phyloP scores from a whole-genome alignment of 2,113 vertebrate genomes.

The Conger conger region DNA sequence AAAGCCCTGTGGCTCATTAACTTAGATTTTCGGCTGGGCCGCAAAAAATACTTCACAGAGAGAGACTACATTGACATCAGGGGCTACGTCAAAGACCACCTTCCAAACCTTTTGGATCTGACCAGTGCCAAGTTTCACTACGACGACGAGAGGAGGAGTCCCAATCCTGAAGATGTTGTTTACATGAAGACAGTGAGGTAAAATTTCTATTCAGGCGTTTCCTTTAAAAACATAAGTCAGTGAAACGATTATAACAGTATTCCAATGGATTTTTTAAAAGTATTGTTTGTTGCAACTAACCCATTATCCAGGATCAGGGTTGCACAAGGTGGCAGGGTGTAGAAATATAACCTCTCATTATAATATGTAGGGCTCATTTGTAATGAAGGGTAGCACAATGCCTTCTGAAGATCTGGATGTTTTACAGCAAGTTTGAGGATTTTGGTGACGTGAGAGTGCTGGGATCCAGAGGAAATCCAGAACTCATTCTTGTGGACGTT shows the following conservation, averaged over 20 bases:
- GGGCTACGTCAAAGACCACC: neutral
- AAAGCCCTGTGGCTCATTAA: conserved; percentile 14
- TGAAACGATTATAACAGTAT: neutral
- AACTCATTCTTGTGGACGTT: neutral
- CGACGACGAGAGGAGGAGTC: neutral
- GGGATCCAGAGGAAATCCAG: neutral
- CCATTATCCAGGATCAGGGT: no score
- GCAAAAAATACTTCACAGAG: neutral
- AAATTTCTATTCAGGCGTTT: neutral
- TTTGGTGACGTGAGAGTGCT: conserved; percentile 2
- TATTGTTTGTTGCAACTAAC: no score
- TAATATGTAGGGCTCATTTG: no score
- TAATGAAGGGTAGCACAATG: neutral
- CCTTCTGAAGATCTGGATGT: no score
- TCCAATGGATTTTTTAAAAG: no score
- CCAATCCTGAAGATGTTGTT: neutral
- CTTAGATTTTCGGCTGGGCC: neutral
- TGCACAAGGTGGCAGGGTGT: no score
- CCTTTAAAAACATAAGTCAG: neutral
- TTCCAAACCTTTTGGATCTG: neutral
- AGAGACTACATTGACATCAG: neutral
- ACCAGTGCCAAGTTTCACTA: neutral
- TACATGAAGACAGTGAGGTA: conserved; percentile 1
- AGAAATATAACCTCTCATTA: no score
- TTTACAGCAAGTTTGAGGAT: conserved; percentile 5